Conservation (phyloP, 2,113 vertebrate species). For the Marmota monax region DNA sequence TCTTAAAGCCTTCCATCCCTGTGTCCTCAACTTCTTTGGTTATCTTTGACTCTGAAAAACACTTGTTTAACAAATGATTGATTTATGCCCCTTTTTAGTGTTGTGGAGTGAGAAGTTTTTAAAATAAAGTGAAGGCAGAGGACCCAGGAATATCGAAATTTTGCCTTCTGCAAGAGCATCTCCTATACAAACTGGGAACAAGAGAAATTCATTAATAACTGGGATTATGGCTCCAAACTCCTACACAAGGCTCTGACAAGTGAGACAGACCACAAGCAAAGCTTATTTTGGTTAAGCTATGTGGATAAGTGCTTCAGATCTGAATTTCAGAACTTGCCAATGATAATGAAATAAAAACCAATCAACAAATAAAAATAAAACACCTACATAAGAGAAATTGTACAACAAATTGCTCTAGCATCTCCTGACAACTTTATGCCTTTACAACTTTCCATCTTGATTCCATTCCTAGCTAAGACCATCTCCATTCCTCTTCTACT, state of each 20-base stretch:
- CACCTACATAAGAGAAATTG: background rate
- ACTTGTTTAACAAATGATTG: background rate
- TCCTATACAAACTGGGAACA: background rate
- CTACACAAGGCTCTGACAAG: background rate
- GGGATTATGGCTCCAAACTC: background rate
- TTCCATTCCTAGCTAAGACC: background rate
- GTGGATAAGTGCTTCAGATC: background rate
- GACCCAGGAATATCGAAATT: background rate
- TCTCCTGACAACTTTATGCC: background rate
- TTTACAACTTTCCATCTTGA: background rate
- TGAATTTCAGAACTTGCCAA: background rate
- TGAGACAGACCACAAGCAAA: background rate
- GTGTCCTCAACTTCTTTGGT: background rate
- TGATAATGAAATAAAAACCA: background rate
- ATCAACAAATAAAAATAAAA: background rate
- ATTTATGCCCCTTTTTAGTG: background rate
- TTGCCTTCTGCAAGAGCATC: background rate
- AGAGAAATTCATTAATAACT: background rate
- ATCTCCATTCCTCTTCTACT: background rate
- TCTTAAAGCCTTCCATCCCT: background rate
- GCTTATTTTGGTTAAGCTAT: background rate
- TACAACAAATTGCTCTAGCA: background rate
- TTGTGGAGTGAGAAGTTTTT: background rate
- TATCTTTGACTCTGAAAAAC: background rate
- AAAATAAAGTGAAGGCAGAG: constrained; percentile 8